A percentile compares a stretch with the other conserved stretches of the same genome.
Evolutionary conservation across 2,797 vertebrate genomes (phyloP).

Genomic region (Sebastes matsubarae): DNA sequence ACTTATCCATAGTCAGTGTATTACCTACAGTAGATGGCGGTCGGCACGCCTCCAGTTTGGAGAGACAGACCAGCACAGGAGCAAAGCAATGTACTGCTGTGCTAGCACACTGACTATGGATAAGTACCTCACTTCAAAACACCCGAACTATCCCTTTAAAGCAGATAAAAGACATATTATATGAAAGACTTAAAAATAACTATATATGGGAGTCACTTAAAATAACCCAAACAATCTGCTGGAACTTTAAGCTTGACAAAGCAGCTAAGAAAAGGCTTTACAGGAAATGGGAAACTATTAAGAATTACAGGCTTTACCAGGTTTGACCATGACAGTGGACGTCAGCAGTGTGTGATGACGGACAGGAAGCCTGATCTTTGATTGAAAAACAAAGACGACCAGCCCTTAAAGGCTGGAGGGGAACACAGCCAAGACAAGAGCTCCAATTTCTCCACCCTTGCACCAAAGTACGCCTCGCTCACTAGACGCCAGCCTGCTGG

Average conservation of each 20-base stretch:
- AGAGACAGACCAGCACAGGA: no score
- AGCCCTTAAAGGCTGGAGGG: neutral
- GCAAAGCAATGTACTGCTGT: no score
- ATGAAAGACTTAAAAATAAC: slow-evolving; percentile 40
- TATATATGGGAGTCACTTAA: slow-evolving; percentile 44
- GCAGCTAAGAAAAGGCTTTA: slow-evolving; percentile 34
- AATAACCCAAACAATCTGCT: slow-evolving; percentile 46
- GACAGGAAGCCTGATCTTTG: slow-evolving; percentile 51
- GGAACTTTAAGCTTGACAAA: slow-evolving; percentile 62
- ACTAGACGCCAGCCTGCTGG: neutral
- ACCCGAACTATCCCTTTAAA: slow-evolving; percentile 15
- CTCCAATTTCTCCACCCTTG: slow-evolving; percentile 46
- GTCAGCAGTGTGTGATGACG: slow-evolving; percentile 28
- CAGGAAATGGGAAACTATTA: slow-evolving; percentile 33
- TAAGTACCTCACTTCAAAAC: no score
- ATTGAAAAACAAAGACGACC: slow-evolving; percentile 39
- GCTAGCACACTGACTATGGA: no score
- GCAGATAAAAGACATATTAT: slow-evolving; percentile 41
- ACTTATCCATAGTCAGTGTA: no score
- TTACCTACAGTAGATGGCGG: no score
- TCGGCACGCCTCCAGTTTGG: no score
- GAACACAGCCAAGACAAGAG: slow-evolving; percentile 13
- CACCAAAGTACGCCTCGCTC: slow-evolving; percentile 14
- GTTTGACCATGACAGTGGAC: slow-evolving; percentile 18
- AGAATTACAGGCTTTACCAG: slow-evolving; percentile 34